These are phyloP conservation scores for Schizothorax lantsangensis DNA, from an alignment of 2,797 vertebrate genomes.

Conservation along the genomic window DNA sequence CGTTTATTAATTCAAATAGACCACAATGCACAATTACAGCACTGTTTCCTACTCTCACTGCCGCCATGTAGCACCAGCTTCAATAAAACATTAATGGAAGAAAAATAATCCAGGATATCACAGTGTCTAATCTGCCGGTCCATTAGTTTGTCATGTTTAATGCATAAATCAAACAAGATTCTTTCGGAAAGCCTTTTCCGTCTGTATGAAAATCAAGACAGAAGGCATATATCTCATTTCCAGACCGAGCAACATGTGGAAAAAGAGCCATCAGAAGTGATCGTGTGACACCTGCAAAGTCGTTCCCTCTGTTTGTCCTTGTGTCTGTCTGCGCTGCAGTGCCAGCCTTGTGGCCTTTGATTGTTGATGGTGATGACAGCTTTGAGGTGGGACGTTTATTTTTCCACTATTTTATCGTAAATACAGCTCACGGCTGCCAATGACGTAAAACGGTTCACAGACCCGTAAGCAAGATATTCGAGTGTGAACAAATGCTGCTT, in stretches of 20 bases:
- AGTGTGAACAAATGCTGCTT: constrained; percentile 59
- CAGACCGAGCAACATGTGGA: neutral
- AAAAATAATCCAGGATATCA: constrained; percentile 48
- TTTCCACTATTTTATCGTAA: constrained; percentile 72
- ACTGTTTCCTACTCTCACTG: constrained; percentile 46
- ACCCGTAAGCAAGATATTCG: constrained; percentile 57
- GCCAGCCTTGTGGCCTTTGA: constrained; percentile 43
- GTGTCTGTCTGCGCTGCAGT: constrained; percentile 33
- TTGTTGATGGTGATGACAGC: constrained; percentile 70
- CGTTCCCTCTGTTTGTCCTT: constrained; percentile 66
- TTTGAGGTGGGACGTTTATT: constrained; percentile 59
- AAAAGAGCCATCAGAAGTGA: constrained; percentile 23
- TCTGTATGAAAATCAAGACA: constrained; percentile 37
- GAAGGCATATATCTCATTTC: neutral
- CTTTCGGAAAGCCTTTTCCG: constrained; percentile 64
- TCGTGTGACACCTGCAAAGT: constrained; percentile 31
- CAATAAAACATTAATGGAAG: constrained; percentile 42
- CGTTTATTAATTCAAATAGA: neutral
- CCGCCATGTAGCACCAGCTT: constrained; percentile 17
- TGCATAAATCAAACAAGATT: constrained; percentile 63
- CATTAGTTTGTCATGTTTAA: constrained; percentile 53
- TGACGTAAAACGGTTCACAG: constrained; percentile 42
- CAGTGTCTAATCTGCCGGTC: constrained; percentile 46
- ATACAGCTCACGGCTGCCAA: constrained; percentile 58
- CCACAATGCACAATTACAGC: constrained; percentile 4